Evolutionary conservation across 2,797 vertebrate genomes (phyloP).

Genomic region (Catharus ustulatus): DNA sequence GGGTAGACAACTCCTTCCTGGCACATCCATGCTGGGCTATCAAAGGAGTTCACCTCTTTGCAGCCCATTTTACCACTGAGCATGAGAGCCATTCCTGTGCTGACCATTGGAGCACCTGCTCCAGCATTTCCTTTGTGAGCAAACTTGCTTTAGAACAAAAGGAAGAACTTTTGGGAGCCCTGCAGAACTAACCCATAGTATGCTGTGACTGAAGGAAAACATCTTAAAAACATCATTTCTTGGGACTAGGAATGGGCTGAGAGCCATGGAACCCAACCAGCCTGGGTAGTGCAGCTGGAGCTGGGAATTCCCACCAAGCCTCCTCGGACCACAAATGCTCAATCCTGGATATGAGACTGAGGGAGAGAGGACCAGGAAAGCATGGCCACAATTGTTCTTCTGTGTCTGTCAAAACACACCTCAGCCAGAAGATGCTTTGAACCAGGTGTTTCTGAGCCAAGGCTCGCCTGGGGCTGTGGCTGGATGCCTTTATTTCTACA

Average conservation of each 20-base stretch:
- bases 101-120: background rate
- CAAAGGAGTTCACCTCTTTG: background rate
- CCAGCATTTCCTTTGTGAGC: background rate
- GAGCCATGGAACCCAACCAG: background rate
- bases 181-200: background rate
- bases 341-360: background rate
- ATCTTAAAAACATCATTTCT: background rate
- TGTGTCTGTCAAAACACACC: background rate
- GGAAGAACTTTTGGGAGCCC: background rate
- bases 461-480: background rate
- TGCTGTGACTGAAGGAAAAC: background rate
- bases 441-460: background rate
- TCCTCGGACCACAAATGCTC: background rate
- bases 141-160: background rate
- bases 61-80: background rate
- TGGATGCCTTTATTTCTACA: background rate
- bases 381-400: background rate
- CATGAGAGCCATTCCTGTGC: background rate
- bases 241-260: background rate
- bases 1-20: background rate
- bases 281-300: background rate
- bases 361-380: background rate
- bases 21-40: background rate
- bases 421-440: background rate
- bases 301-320: background rate